These are phyloP conservation scores for Anguilla obscura DNA, from an alignment of 2,797 vertebrate species.

Conservation along the genomic window DNA sequence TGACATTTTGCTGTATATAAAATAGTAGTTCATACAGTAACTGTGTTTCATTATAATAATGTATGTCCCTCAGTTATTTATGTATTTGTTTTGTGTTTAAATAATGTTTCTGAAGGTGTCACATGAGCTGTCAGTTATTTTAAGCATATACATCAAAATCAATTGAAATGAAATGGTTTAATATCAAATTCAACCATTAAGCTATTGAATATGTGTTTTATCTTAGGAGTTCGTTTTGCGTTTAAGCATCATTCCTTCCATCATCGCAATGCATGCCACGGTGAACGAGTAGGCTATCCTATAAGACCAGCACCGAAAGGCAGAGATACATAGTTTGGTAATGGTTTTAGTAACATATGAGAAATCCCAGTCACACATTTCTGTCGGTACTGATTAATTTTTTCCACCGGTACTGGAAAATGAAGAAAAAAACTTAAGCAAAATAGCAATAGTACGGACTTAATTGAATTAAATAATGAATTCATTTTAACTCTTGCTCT, in stretches of 20 bases:
- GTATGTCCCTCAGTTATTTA: background rate
- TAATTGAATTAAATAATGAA: background rate
- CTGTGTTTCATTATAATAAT: background rate
- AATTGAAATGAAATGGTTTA: background rate
- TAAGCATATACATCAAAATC: background rate
- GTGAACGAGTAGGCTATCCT: background rate
- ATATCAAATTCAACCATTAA: background rate
- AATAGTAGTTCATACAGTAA: too few species aligned
- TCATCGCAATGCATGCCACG: background rate
- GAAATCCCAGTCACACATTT: background rate
- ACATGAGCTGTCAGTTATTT: background rate
- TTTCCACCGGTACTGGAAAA: background rate
- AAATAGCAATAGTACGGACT: background rate
- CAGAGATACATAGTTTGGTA: background rate
- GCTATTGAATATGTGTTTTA: background rate
- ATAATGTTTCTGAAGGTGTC: background rate
- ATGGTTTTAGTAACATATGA: background rate
- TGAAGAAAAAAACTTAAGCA: background rate
- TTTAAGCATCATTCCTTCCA: background rate
- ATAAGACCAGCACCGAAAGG: background rate
- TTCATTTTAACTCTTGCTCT: background rate
- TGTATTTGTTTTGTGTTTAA: background rate
- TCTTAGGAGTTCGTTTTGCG: background rate
- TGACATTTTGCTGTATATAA: too few species aligned
- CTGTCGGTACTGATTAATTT: background rate